These are phyloP conservation scores for Apamea monoglypha DNA, from an alignment of 2,888 invertebrate species.

Conservation along the genomic window DNA sequence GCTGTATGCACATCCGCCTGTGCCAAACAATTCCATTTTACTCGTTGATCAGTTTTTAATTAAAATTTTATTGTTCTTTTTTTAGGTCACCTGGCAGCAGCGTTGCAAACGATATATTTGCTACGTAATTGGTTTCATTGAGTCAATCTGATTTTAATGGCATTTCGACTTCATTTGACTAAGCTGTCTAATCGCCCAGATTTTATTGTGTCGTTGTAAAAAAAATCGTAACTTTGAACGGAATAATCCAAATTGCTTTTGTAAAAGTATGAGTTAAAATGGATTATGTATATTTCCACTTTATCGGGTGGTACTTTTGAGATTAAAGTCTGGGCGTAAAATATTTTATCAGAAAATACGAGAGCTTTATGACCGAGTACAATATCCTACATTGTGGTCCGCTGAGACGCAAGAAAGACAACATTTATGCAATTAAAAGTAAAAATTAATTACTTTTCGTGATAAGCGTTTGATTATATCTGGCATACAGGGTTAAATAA, in stretches of 20 bases:
- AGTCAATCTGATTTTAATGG: conserved; percentile 39
- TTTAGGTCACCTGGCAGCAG: conserved; percentile 36
- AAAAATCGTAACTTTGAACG: conserved; percentile 19
- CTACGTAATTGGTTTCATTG: conserved; percentile 22
- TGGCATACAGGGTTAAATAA: background rate
- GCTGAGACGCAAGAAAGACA: conserved; percentile 20
- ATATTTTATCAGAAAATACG: conserved; percentile 52
- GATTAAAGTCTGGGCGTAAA: conserved; percentile 42
- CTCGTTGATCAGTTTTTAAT: conserved; percentile 58
- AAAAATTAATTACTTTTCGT: background rate
- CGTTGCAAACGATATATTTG: conserved; percentile 29
- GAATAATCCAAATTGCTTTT: conserved; percentile 39
- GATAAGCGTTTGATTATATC: background rate
- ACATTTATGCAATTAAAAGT: conserved; percentile 11
- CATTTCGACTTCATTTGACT: conserved; percentile 14
- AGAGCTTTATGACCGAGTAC: conserved; percentile 40
- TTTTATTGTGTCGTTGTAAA: conserved; percentile 26
- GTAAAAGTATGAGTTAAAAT: conserved; percentile 30
- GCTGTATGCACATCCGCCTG: conserved; percentile 65
- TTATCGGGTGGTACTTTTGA: conserved; percentile 43
- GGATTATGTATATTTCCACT: conserved; percentile 50
- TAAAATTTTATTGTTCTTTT: conserved; percentile 55
- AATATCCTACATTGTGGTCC: conserved; percentile 41
- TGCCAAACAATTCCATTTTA: conserved; percentile 47
- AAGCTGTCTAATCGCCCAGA: conserved; percentile 23